A percentile compares a stretch with the other conserved stretches of the same genome.
Evolutionary conservation across 1,140 invertebrate species (phyloP).

Genomic region (Drosophila baimaii): DNA sequence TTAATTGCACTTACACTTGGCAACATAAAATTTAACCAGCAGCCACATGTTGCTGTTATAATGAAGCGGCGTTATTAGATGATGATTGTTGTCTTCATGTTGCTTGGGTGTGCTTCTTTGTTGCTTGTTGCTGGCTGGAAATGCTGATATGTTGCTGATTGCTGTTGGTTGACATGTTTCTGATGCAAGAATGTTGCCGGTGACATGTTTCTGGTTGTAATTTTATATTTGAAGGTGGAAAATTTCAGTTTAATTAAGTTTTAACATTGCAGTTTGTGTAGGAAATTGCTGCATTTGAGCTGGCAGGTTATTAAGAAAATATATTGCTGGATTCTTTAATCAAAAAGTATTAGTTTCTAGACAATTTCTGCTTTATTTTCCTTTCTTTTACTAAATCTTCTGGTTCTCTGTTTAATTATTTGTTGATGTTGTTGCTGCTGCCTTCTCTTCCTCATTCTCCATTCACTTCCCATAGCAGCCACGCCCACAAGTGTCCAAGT

Average conservation of each 20-base stretch:
- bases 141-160: slow-evolving; percentile 10
- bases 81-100: slow-evolving; percentile 14
- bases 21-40: slow-evolving; percentile 10
- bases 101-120: slow-evolving; percentile 9
- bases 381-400: not conserved
- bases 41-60: slow-evolving; percentile 23
- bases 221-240: not conserved
- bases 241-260: not conserved
- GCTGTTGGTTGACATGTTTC: slow-evolving; percentile 14
- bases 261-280: not conserved
- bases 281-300: not conserved
- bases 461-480: slow-evolving; percentile 58
- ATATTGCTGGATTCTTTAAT: not conserved
- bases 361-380: not conserved
- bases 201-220: not conserved
- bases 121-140: slow-evolving; percentile 4
- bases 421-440: slow-evolving; percentile 29
- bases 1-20: slow-evolving; percentile 74
- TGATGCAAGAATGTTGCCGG: not conserved
- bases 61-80: slow-evolving; percentile 35
- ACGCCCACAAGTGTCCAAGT: slow-evolving; percentile 81
- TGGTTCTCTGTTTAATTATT: slow-evolving; percentile 1
- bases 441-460: slow-evolving; percentile 10
- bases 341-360: not conserved
- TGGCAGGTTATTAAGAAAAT: not conserved